Percentiles rank a stretch among this genome's conserved stretches.
Evolutionary conservation across 37 sponge, comb jelly and placozoan genomes (phyloP).

Genomic region (Beroe ovata): DNA sequence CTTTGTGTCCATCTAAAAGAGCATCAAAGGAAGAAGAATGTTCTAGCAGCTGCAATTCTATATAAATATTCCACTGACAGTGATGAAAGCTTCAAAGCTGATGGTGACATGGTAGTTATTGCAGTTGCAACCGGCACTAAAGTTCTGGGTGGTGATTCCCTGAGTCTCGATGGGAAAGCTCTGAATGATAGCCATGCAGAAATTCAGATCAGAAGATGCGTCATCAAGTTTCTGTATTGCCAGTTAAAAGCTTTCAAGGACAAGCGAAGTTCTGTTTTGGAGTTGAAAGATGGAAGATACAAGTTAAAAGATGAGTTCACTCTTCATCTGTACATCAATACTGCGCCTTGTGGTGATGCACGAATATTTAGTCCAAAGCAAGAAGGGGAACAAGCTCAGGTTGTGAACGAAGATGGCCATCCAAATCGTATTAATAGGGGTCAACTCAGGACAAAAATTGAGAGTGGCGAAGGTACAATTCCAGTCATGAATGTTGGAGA

Average conservation of each 20-base stretch:
- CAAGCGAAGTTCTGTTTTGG: conserved; percentile 52
- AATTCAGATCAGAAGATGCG: conserved; percentile 59
- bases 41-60: conserved; percentile 30
- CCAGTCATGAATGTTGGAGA: conserved; percentile 67
- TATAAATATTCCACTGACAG: background rate
- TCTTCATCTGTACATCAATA: conserved; percentile 47
- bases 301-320: conserved; percentile 31
- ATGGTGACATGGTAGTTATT: conserved; percentile 61
- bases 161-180: conserved; percentile 41
- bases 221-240: conserved; percentile 28
- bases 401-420: conserved; percentile 13
- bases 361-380: conserved; percentile 44
- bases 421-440: conserved; percentile 68
- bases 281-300: conserved; percentile 23
- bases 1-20: conserved; percentile 7
- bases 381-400: conserved; percentile 60
- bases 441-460: conserved; percentile 78
- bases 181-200: conserved; percentile 65
- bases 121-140: conserved; percentile 48
- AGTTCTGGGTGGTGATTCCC: conserved; percentile 50
- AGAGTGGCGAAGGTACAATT: conserved; percentile 87
- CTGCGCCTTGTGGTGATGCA: conserved; percentile 64
- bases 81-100: conserved; percentile 11
- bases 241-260: conserved; percentile 27
- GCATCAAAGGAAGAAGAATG: conserved; percentile 43